Percentiles rank a stretch among this genome's conserved stretches.
These are phyloP conservation scores for Mya arenaria DNA, from an alignment of 1,140 invertebrate species.

Conservation along the genomic window DNA sequence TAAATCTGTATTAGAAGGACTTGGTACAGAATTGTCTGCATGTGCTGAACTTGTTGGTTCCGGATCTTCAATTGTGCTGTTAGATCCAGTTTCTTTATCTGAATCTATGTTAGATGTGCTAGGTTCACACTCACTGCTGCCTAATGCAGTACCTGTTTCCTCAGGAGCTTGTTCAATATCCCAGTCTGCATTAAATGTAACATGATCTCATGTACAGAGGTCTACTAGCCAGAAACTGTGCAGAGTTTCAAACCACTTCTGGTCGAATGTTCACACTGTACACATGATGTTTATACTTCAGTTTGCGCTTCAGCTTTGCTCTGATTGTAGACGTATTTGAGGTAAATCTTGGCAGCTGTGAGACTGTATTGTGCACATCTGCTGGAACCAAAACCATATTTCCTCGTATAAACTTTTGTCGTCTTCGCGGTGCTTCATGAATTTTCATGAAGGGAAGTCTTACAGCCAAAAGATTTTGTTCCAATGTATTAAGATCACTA, in stretches of 20 bases:
- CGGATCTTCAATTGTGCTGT: no score
- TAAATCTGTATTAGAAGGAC: no score
- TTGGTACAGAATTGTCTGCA: no score
- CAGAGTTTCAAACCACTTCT: constrained; percentile 26
- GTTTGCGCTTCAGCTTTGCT: constrained; percentile 28
- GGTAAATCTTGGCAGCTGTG: constrained; percentile 26
- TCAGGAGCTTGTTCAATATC: not conserved
- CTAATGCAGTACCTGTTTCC: not conserved
- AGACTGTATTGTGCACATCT: constrained; percentile 41
- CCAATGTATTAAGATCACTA: constrained; percentile 34
- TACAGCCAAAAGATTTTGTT: constrained; percentile 31
- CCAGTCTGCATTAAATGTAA: constrained; percentile 14
- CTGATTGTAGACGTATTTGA: constrained; percentile 51
- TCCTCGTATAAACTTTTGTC: constrained; percentile 39
- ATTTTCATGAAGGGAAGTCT: constrained; percentile 53
- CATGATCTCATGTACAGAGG: constrained; percentile 42
- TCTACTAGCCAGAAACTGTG: constrained; percentile 9
- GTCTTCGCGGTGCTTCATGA: constrained; percentile 50
- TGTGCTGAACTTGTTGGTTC: no score
- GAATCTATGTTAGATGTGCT: no score
- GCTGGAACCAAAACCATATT: constrained; percentile 55
- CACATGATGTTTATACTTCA: constrained; percentile 52
- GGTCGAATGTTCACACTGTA: constrained; percentile 42
- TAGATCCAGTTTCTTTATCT: no score
- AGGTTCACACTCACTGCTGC: no score